Percentiles rank a stretch among this genome's conserved stretches.
Evolutionary conservation across 1,140 invertebrate species (phyloP).

Genomic region (Heliconius hermathena): DNA sequence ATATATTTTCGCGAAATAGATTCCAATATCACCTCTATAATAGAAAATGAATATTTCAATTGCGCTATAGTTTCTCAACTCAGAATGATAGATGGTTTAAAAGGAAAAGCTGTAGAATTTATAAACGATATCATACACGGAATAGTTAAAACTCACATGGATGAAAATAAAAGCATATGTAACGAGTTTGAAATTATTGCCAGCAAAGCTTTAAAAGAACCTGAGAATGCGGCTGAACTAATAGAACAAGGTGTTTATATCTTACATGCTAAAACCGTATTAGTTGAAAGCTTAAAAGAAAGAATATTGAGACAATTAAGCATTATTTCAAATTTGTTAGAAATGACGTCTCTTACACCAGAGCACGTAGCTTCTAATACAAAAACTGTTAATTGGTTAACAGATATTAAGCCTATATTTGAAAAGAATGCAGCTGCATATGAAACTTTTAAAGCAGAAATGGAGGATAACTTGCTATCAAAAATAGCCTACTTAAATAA

Average conservation of each 20-base stretch:
- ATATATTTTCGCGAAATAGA: conserved; percentile 83
- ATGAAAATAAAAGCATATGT: conserved; percentile 84
- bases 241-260: conserved; percentile 87
- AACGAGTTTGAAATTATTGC: conserved; percentile 84
- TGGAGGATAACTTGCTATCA: conserved; percentile 89
- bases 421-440: conserved; percentile 87
- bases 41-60: conserved; percentile 85
- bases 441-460: conserved; percentile 90
- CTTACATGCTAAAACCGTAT: conserved; percentile 83
- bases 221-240: conserved; percentile 87
- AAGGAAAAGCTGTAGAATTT: conserved; percentile 67
- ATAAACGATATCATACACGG: conserved; percentile 71
- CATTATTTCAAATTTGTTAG: conserved; percentile 85
- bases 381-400: conserved; percentile 87
- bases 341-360: conserved; percentile 85
- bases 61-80: conserved; percentile 69
- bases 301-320: conserved; percentile 84
- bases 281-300: conserved; percentile 84
- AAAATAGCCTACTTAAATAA: conserved; percentile 86
- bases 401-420: conserved; percentile 87
- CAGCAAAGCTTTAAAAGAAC: conserved; percentile 83
- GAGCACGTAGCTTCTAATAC: conserved; percentile 87
- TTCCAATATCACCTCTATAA: conserved; percentile 82
- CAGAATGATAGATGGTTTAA: conserved; percentile 71
- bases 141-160: conserved; percentile 68